phyloP scores from a whole-genome alignment of 2,113 vertebrate genomes.

The Hydrochoerus hydrochaeris region DNA sequence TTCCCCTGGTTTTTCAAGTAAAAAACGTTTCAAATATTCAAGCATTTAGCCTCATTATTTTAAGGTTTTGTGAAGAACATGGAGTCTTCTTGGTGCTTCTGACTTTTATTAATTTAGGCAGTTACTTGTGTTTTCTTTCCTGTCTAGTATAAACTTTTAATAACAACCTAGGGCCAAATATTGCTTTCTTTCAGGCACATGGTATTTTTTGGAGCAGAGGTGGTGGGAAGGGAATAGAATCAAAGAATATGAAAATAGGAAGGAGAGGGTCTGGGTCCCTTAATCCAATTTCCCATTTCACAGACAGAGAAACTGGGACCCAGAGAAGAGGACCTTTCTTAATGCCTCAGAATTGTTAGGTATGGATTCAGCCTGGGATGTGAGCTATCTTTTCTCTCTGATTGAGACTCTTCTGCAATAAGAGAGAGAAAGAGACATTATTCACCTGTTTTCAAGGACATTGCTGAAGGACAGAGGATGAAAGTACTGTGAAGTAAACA shows the following conservation, averaged over 20 bases:
- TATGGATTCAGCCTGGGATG: not conserved
- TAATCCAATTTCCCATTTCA: constrained; percentile 27
- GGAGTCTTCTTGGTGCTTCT: not conserved
- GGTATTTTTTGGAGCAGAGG: too few relatives aligned
- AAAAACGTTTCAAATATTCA: not conserved
- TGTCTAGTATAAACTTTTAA: not conserved
- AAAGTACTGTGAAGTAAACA: not conserved
- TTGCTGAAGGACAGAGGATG: not conserved
- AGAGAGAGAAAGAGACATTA: not conserved
- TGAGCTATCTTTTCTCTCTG: not conserved
- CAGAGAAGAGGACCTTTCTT: not conserved
- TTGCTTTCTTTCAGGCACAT: not conserved
- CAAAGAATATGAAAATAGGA: not conserved
- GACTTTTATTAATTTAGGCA: not conserved
- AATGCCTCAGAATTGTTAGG: not conserved
- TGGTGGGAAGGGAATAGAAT: not conserved
- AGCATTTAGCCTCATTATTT: not conserved
- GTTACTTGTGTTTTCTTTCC: not conserved
- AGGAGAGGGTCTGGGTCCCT: not conserved
- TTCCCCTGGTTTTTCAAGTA: not conserved
- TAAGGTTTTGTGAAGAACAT: not conserved
- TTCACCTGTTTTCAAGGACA: constrained; percentile 57
- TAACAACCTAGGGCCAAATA: not conserved
- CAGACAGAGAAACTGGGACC: not conserved
- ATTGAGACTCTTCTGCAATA: not conserved